phyloP scores from a whole-genome alignment of 2,797 vertebrate species.

The Acanthurus lineatus region DNA sequence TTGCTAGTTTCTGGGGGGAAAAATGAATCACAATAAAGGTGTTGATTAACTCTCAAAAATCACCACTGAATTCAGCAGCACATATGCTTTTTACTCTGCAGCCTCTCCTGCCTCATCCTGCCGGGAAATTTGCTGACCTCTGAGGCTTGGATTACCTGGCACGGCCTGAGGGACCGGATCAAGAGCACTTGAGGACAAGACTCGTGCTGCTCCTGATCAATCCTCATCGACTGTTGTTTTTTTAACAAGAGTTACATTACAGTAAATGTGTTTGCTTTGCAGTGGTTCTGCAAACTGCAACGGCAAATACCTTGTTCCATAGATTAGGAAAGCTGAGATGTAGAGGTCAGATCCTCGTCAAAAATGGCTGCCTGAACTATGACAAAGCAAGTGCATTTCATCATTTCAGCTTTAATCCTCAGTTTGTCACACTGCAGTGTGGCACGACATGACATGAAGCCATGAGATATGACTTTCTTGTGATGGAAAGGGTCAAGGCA shows the following conservation, averaged over 20 bases:
- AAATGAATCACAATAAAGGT: background rate
- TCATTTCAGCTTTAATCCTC: conserved; percentile 7
- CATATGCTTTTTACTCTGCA: conserved; percentile 22
- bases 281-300: conserved; percentile 58
- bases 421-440: conserved; percentile 2
- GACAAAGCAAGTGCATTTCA: conserved; percentile 12
- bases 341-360: conserved; percentile 21
- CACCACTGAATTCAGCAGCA: background rate
- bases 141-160: conserved; percentile 75
- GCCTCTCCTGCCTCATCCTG: conserved; percentile 30
- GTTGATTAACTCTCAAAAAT: conserved; percentile 27
- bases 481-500: background rate
- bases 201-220: conserved; percentile 64
- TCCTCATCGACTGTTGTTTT: conserved; percentile 65
- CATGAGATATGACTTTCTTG: background rate
- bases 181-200: conserved; percentile 69
- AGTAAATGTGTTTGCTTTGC: conserved; percentile 84
- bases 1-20: background rate
- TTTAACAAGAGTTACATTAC: conserved; percentile 82
- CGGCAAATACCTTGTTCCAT: conserved; percentile 69
- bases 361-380: background rate
- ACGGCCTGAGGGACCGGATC: conserved; percentile 49
- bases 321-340: conserved; percentile 59
- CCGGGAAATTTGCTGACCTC: conserved; percentile 73
- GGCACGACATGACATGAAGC: background rate